phyloP scores from a whole-genome alignment of 64 coral and sea anemone genomes.

The Actinia equina region DNA sequence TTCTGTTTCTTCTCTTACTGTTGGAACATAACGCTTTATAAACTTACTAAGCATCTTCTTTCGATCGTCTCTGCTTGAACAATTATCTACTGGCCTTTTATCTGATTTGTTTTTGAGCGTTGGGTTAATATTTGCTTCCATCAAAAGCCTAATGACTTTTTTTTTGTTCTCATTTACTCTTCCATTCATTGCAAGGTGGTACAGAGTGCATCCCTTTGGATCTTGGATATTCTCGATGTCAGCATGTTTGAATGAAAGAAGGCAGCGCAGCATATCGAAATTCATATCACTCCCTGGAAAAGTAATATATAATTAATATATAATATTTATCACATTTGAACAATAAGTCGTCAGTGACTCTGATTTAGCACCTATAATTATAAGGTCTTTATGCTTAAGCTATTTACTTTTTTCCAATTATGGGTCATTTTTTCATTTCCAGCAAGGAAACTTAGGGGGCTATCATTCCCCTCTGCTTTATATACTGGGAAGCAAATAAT shows the following conservation, averaged over 20 bases:
- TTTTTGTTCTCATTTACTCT: constrained; percentile 34
- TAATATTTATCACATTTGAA: no score
- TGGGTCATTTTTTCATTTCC: no score
- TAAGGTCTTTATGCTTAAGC: no score
- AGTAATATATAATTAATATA: no score
- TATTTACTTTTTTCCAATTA: no score
- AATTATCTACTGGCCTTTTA: constrained; percentile 32
- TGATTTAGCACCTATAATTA: not conserved
- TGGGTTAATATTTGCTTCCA: constrained; percentile 47
- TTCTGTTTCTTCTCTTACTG: not conserved
- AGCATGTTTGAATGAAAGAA: not conserved
- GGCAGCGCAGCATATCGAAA: not conserved
- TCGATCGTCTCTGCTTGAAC: not conserved
- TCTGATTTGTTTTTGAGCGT: constrained; percentile 37
- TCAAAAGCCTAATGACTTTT: constrained; percentile 47
- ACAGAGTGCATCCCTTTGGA: constrained; percentile 27
- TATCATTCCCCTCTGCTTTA: no score
- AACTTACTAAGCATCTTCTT: constrained; percentile 3
- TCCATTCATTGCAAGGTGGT: constrained; percentile 42
- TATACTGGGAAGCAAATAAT: no score
- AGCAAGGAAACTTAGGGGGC: no score
- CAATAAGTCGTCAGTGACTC: not conserved
- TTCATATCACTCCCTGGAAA: not conserved
- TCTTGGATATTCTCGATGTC: constrained; percentile 46
- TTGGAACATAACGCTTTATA: not conserved